phyloP scores from a whole-genome alignment of 2,888 invertebrate genomes.

The Metalampra italica region DNA sequence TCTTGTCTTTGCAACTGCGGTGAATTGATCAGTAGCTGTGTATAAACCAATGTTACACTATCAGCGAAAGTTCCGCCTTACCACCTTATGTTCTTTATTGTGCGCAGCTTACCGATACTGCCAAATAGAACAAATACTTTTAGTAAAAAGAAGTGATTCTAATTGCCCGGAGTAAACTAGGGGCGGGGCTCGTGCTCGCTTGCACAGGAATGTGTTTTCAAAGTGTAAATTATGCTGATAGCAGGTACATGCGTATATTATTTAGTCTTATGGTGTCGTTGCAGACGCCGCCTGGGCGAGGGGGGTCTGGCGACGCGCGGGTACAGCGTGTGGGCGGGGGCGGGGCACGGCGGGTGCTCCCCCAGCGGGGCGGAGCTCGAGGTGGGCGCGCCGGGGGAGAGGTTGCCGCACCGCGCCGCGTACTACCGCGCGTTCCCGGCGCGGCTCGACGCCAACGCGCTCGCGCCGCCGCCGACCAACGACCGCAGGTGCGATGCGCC shows the following conservation, averaged over 20 bases:
- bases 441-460: constrained; percentile 82
- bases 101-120: too few species aligned
- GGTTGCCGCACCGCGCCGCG: constrained; percentile 85
- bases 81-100: too few species aligned
- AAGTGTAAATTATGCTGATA: too few species aligned
- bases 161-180: too few species aligned
- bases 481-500: constrained; percentile 60
- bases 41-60: too few species aligned
- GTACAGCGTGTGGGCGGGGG: constrained; percentile 70
- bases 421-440: constrained; percentile 93
- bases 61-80: too few species aligned
- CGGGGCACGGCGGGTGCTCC: constrained; percentile 79
- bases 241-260: background rate
- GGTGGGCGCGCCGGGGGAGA: constrained; percentile 88
- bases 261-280: constrained; percentile 29
- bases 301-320: constrained; percentile 60
- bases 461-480: constrained; percentile 56
- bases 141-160: too few species aligned
- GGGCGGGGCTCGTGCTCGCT: too few species aligned
- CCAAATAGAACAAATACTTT: too few species aligned
- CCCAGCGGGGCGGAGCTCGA: constrained; percentile 83
- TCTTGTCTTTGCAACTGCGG: too few species aligned
- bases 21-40: too few species aligned
- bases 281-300: constrained; percentile 66
- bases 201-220: too few species aligned